Evolutionary conservation across 2,888 invertebrate species (phyloP).

Genomic region (Ferrisia virgata): DNA sequence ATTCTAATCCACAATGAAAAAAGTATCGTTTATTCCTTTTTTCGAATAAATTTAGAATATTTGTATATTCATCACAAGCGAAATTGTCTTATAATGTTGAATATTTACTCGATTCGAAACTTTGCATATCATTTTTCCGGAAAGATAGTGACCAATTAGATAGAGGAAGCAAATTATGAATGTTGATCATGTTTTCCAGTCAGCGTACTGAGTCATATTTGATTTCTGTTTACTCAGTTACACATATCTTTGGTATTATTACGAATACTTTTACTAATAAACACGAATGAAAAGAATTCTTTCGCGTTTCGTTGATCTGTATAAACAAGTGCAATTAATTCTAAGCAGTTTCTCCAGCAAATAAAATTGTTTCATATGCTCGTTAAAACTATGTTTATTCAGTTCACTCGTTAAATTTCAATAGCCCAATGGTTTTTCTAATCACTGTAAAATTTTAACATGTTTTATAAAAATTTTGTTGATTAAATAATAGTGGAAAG

Average conservation of each 20-base stretch:
- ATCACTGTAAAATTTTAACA: not conserved
- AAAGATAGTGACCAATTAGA: too few relatives aligned
- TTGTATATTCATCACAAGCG: not conserved
- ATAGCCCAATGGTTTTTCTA: not conserved
- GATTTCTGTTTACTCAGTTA: not conserved
- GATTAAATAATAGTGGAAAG: not conserved
- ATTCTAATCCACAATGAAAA: not conserved
- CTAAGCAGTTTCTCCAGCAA: not conserved
- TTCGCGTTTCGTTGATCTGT: not conserved
- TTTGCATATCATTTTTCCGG: too few relatives aligned
- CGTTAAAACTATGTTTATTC: not conserved
- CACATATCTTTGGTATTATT: not conserved
- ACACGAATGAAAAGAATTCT: not conserved
- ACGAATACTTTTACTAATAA: not conserved
- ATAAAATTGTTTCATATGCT: not conserved
- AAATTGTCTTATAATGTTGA: too few relatives aligned
- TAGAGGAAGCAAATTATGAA: too few relatives aligned
- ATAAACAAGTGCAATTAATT: not conserved
- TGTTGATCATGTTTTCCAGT: too few relatives aligned
- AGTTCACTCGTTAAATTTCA: not conserved
- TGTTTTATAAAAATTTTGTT: not conserved
- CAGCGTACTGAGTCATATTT: not conserved
- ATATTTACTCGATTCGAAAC: too few relatives aligned
- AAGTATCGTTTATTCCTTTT: not conserved
- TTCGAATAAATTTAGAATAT: not conserved